These are phyloP conservation scores for Crioceris asparagi DNA, from an alignment of 2,888 invertebrate genomes.

Conservation along the genomic window DNA sequence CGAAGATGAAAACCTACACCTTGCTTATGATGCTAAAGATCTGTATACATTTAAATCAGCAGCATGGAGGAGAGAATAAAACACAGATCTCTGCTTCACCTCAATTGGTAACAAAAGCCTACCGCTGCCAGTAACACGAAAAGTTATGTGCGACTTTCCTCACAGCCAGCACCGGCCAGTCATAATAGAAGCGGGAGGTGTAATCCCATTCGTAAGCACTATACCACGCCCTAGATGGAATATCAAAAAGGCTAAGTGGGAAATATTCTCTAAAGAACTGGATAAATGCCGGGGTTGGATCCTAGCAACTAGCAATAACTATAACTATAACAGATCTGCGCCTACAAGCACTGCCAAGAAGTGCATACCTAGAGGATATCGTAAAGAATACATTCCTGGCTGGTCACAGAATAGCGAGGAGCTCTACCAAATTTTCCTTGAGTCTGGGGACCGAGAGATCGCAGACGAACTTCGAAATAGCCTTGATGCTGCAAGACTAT, in stretches of 20 bases:
- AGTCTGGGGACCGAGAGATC: slow-evolving; percentile 7
- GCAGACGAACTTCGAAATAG: slow-evolving; percentile 12
- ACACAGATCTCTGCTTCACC: slow-evolving; percentile 12
- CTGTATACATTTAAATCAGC: slow-evolving; percentile 14
- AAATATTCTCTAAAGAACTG: slow-evolving; percentile 6
- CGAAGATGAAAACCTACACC: slow-evolving; percentile 11
- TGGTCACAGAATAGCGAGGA: too few species aligned
- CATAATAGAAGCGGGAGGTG: slow-evolving; percentile 9
- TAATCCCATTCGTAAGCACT: slow-evolving; percentile 9
- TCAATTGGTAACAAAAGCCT: slow-evolving; percentile 1
- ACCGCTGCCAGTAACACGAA: slow-evolving; percentile 4
- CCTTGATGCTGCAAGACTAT: slow-evolving; percentile 7
- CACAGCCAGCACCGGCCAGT: slow-evolving; percentile 16
- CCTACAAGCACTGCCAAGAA: slow-evolving; percentile 10
- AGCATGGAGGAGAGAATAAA: slow-evolving; percentile 13
- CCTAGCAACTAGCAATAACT: slow-evolving; percentile 8
- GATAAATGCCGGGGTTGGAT: slow-evolving; percentile 10
- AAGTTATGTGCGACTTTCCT: slow-evolving; percentile 10
- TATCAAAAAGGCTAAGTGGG: slow-evolving; percentile 12
- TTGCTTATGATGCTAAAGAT: slow-evolving; percentile 17
- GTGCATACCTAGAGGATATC: slow-evolving; percentile 12
- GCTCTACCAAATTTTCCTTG: too few species aligned
- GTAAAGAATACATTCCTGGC: slow-evolving; percentile 9
- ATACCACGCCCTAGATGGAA: slow-evolving; percentile 12
- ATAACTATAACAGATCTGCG: slow-evolving; percentile 7